Percentiles rank a stretch among this genome's conserved stretches.
phyloP scores from a whole-genome alignment of 2,888 invertebrate species.

The Sylvicola cinctus region DNA sequence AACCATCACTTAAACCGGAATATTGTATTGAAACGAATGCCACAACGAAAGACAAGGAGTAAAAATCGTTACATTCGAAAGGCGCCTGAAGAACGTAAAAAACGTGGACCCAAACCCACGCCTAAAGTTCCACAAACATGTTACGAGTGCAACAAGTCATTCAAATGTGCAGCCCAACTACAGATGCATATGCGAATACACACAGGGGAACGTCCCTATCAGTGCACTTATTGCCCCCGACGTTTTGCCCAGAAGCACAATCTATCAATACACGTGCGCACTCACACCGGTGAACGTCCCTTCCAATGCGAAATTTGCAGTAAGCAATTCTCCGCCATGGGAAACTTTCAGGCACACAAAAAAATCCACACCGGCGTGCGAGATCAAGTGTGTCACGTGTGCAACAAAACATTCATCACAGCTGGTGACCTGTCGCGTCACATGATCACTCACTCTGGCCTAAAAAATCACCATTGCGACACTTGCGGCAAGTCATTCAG shows the following conservation, averaged over 20 bases:
- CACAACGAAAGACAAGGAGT: no score
- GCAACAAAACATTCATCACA: constrained; percentile 36
- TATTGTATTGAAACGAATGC: background rate
- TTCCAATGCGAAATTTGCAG: constrained; percentile 42
- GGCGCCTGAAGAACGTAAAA: constrained; percentile 32
- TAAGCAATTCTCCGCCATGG: constrained; percentile 37
- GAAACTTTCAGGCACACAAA: constrained; percentile 39
- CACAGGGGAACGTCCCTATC: constrained; percentile 36
- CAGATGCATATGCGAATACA: constrained; percentile 40
- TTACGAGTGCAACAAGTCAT: constrained; percentile 35
- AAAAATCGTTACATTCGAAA: constrained; percentile 31
- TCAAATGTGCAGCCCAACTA: constrained; percentile 37
- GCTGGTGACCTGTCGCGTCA: constrained; percentile 38
- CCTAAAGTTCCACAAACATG: constrained; percentile 34
- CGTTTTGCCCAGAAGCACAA: constrained; percentile 40
- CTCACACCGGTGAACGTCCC: constrained; percentile 31
- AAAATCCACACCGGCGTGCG: constrained; percentile 39
- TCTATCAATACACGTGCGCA: constrained; percentile 33
- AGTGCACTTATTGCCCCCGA: constrained; percentile 33
- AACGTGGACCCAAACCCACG: constrained; percentile 37
- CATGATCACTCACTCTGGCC: constrained; percentile 34
- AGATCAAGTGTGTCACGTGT: constrained; percentile 36
- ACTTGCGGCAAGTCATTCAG: constrained; percentile 33
- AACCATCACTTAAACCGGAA: background rate
- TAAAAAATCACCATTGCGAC: constrained; percentile 36